Conservation (phyloP, 2,797 vertebrate species). For the Helostoma temminkii region DNA sequence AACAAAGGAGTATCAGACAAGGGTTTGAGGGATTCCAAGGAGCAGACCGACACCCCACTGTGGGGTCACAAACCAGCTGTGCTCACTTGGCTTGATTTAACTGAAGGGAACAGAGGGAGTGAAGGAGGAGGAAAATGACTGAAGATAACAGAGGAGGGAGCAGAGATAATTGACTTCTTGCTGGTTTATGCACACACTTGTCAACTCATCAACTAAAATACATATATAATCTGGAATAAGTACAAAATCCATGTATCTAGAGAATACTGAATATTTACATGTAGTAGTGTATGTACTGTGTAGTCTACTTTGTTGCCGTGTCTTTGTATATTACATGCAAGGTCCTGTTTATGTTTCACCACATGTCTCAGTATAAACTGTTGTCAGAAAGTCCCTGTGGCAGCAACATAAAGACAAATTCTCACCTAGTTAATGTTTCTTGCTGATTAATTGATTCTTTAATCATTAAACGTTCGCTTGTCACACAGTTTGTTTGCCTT, state of each 20-base stretch:
- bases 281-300: constrained; percentile 24
- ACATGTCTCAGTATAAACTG: constrained; percentile 53
- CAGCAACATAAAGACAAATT: constrained; percentile 38
- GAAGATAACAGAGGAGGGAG: constrained; percentile 14
- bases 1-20: background rate
- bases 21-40: constrained; percentile 18
- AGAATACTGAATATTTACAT: constrained; percentile 40
- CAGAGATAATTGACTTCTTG: constrained; percentile 32
- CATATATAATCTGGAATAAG: constrained; percentile 32
- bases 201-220: constrained; percentile 32
- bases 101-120: constrained; percentile 10
- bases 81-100: constrained; percentile 43
- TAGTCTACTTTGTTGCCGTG: constrained; percentile 41
- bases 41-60: constrained; percentile 32
- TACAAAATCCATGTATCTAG: constrained; percentile 15
- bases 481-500: constrained; percentile 8
- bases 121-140: constrained; percentile 4
- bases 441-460: constrained; percentile 44
- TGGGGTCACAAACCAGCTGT: constrained; percentile 65
- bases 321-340: constrained; percentile 34
- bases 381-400: constrained; percentile 47
- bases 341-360: constrained; percentile 49
- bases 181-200: constrained; percentile 26
- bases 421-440: constrained; percentile 32
- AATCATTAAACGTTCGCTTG: constrained; percentile 8